Evolutionary conservation across 2,888 invertebrate genomes (phyloP).

Genomic region (Lochmaea crataegi): DNA sequence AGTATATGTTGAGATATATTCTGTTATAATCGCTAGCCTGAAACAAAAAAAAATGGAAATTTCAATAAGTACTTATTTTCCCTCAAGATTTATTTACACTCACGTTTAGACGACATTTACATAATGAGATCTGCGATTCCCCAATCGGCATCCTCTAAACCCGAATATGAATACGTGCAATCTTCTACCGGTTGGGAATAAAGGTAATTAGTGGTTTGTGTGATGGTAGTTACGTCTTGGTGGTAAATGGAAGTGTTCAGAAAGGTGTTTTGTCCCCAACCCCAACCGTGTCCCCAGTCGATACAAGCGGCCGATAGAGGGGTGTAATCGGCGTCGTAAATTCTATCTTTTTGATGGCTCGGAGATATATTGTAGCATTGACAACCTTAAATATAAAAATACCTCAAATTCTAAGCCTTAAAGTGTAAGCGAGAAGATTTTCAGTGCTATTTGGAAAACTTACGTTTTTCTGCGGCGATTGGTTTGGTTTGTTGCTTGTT

Average conservation of each 20-base stretch:
- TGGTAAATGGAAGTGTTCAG: background rate
- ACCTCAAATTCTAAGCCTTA: background rate
- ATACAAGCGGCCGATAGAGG: conserved; percentile 61
- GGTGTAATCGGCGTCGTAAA: conserved; percentile 60
- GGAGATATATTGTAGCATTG: conserved; percentile 41
- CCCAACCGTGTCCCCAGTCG: conserved; percentile 81
- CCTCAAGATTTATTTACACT: too few relatives aligned
- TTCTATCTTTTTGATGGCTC: conserved; percentile 46
- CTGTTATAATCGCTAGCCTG: too few relatives aligned
- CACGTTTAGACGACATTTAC: background rate
- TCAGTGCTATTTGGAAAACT: too few relatives aligned
- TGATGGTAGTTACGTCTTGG: background rate
- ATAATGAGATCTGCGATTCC: background rate
- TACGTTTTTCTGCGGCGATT: background rate
- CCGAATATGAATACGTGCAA: background rate
- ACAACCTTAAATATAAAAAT: conserved; percentile 18
- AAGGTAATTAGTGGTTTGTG: background rate
- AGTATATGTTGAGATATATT: too few relatives aligned
- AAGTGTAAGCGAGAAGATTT: too few relatives aligned
- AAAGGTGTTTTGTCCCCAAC: conserved; percentile 71
- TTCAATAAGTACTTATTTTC: background rate
- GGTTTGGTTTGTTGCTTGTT: background rate
- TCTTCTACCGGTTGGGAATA: background rate
- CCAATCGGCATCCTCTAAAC: background rate
- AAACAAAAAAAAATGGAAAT: too few relatives aligned